Percentiles rank a stretch among this genome's conserved stretches.
These are phyloP conservation scores for Holothuria leucospilota DNA, from an alignment of 53 echinoderm and acorn worm genomes.

Conservation along the genomic window DNA sequence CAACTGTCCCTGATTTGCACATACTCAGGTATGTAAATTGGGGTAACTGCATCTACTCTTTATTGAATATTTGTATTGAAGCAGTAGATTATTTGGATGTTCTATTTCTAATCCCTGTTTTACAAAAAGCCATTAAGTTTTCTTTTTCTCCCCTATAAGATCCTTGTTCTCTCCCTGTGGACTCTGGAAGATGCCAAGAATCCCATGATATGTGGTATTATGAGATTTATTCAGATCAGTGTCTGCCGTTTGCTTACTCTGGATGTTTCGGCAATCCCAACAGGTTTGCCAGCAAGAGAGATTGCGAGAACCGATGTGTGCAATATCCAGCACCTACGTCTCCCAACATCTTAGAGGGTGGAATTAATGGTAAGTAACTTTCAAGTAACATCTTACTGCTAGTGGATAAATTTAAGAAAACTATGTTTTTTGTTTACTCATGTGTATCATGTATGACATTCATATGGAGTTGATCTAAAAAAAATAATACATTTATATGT, in stretches of 20 bases:
- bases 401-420: no score
- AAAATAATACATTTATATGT: no score
- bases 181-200: constrained; percentile 75
- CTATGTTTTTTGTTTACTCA: no score
- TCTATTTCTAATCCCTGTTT: no score
- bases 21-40: no score
- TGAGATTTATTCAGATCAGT: constrained; percentile 65
- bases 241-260: constrained; percentile 85
- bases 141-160: constrained; percentile 58
- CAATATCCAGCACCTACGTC: neutral
- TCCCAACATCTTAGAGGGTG: constrained; percentile 1
- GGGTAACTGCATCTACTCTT: no score
- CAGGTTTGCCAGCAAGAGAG: constrained; percentile 49
- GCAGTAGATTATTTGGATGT: no score
- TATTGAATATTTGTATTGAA: no score
- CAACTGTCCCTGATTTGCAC: no score
- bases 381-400: no score
- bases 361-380: constrained; percentile 16
- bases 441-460: no score
- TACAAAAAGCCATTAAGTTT: neutral
- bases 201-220: constrained; percentile 70
- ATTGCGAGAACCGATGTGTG: constrained; percentile 63
- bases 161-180: constrained; percentile 75
- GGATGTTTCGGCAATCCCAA: constrained; percentile 97
- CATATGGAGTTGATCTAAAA: no score